Conservation (phyloP, 2,113 vertebrate species). For the Carassius auratus region DNA sequence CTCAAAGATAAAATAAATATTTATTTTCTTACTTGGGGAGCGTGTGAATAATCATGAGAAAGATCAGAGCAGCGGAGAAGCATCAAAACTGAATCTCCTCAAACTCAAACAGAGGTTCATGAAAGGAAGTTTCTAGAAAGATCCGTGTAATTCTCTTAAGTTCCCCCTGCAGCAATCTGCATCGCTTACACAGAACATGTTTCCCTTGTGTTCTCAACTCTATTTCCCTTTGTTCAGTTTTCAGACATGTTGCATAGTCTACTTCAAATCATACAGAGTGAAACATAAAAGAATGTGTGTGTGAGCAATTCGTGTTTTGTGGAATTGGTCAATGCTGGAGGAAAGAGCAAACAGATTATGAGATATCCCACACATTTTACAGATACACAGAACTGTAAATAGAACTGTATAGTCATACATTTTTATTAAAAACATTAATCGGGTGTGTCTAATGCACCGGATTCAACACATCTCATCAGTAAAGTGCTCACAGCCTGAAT, state of each 20-base stretch:
- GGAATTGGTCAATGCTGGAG: not conserved
- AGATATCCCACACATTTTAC: not conserved
- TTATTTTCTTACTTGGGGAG: not conserved
- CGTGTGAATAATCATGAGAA: not conserved
- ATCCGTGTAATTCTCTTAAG: not conserved
- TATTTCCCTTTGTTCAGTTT: not conserved
- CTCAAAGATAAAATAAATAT: not conserved
- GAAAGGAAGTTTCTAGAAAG: not conserved
- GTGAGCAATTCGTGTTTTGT: not conserved
- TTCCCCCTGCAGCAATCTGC: not conserved
- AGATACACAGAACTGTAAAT: too few species aligned
- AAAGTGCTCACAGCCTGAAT: too few species aligned
- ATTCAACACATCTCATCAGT: too few species aligned
- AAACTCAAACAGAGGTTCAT: not conserved
- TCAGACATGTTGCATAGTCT: not conserved
- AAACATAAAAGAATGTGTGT: not conserved
- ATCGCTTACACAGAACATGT: not conserved
- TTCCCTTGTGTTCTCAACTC: not conserved
- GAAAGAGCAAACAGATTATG: not conserved
- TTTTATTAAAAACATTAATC: too few species aligned
- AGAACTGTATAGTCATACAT: too few species aligned
- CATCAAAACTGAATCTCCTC: conserved; percentile 3
- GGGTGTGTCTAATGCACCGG: too few species aligned
- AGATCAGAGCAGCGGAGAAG: not conserved
- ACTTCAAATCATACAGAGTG: not conserved